Conservation (phyloP, 2,797 vertebrate genomes). For the Erethizon dorsatum region DNA sequence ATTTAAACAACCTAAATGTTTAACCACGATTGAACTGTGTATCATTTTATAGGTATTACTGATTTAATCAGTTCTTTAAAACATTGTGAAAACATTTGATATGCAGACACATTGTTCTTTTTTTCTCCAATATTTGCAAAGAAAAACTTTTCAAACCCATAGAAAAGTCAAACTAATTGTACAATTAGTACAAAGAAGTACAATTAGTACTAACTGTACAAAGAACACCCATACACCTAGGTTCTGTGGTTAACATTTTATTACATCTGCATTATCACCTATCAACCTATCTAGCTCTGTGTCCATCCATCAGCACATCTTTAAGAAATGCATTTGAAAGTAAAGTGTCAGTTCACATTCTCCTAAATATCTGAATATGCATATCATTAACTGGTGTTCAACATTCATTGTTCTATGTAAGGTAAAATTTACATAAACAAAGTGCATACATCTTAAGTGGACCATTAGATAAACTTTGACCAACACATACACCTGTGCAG, state of each 20-base stretch:
- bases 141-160: conserved; percentile 26
- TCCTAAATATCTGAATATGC: background rate
- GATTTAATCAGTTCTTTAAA: conserved; percentile 43
- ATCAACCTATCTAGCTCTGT: background rate
- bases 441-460: background rate
- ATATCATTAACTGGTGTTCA: background rate
- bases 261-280: background rate
- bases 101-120: background rate
- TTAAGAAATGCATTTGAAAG: conserved; percentile 27
- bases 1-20: conserved; percentile 28
- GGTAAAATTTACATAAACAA: background rate
- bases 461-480: background rate
- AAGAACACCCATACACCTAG: background rate
- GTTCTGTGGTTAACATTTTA: conserved; percentile 22
- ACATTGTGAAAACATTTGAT: background rate
- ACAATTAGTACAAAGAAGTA: background rate
- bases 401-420: background rate
- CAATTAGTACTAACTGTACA: background rate
- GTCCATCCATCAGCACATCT: background rate
- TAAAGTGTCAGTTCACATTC: background rate
- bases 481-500: background rate
- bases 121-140: conserved; percentile 50
- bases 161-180: conserved; percentile 23
- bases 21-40: background rate
- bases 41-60: background rate